Evolutionary conservation across 2,113 vertebrate genomes (phyloP), one percentile per base, ranked within the genome.

Genomic region (Agapornis roseicollis): DNA sequence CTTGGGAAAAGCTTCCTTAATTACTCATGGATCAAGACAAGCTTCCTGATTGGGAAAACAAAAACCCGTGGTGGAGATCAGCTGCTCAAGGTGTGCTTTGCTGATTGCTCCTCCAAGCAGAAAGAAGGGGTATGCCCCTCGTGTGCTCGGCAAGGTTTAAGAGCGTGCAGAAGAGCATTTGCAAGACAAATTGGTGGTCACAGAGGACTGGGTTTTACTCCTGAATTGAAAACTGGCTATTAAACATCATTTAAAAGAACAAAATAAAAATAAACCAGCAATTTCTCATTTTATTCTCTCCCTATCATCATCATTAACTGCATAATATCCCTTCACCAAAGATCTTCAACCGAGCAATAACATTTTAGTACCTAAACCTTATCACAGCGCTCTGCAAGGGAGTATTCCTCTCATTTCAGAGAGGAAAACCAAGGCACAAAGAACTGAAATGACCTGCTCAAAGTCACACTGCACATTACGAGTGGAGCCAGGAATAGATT

Each of bases 181-280:
- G 86, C 0, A 11, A 88, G 86, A 65, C 76, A 90, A 95, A 95
- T 89, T 90, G 86, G 70, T 90, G 88, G 93, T 96, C 96, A 96
- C 80, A 81, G 83, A 88, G 93, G 94, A 93, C 61, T 96, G 69
- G 20, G 61, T 95, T 97, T 96, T 96, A 96, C 80, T 93, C 78
- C 78, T 69, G 65, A 80, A 87, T 85, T 42, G 86, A 95, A 94
- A 96, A 96, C 73, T 64, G 83, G 73, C 92, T 90, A 94, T 97
- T 95, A 93, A 96, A 93, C 86, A 94, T 82, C 88, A 96, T 90
- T 97, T 95, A 95, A 91, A 96, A 94, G 93, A 96, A 92, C 83
- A 94, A 97, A 95, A 93, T 93, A 96, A 93, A 96, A 96, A 92
- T 96, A 96, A 95, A 96, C 42, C 83, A 95, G 88, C 86, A 91